A percentile compares a stretch with the other conserved stretches of the same genome.
Conservation (phyloP, 2,888 invertebrate genomes). For the Volucella bombylans region DNA sequence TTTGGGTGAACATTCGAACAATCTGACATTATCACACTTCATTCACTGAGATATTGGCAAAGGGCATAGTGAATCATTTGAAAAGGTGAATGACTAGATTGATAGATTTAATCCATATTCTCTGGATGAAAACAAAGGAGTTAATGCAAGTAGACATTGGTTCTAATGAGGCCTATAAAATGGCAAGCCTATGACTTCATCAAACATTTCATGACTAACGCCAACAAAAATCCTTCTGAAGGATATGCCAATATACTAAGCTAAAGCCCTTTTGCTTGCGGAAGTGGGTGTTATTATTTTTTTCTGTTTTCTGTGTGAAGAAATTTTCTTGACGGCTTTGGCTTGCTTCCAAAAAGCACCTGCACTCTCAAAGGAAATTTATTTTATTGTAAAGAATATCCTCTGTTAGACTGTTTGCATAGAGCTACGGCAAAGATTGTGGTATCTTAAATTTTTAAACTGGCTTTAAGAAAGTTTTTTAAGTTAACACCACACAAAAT, state of each 20-base stretch:
- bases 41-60: conserved; percentile 48
- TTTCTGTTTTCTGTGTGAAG: not conserved
- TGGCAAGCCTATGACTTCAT: conserved; percentile 19
- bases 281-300: conserved; percentile 16
- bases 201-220: conserved; percentile 8
- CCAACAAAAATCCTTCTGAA: conserved; percentile 19
- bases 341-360: conserved; percentile 69
- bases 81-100: not conserved
- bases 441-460: conserved; percentile 22
- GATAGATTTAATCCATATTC: not conserved
- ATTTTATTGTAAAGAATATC: conserved; percentile 48
- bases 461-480: conserved; percentile 5
- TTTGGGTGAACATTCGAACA: conserved; percentile 50
- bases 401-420: not conserved
- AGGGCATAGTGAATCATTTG: conserved; percentile 28
- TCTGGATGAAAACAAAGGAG: conserved; percentile 48
- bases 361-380: conserved; percentile 70
- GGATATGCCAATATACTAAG: conserved; percentile 22
- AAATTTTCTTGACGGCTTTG: conserved; percentile 51
- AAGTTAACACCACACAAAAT: not conserved
- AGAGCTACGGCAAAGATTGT: not conserved
- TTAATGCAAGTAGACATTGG: conserved; percentile 48
- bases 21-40: conserved; percentile 54
- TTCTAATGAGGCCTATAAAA: not conserved
- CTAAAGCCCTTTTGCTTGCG: conserved; percentile 40